Base-by-base conservation (phyloP, 2,888 invertebrate species). In the Harmothoe impar region DNA sequence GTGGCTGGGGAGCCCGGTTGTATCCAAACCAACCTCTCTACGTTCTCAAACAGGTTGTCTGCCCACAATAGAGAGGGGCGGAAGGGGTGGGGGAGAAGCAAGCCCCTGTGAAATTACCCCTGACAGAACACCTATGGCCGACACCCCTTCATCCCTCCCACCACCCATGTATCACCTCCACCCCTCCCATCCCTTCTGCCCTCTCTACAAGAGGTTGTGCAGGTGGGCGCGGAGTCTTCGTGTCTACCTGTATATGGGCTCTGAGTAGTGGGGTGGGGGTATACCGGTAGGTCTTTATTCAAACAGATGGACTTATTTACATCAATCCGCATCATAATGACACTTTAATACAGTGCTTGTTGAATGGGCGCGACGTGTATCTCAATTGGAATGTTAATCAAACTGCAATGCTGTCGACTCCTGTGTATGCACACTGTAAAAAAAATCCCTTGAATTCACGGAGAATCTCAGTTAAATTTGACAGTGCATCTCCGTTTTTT, bases 41-140 rank as follows among this genome's bases (percentile, higher is more conserved):
- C 62, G 62, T 3, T 20, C 62, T 20, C 62, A 43, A 43, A 43
- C 43, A 43, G 43, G 43, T 43, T 43, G 23, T 62, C n/a, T 62
- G 12, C 15, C 62, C 7, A n/a, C 62, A 62, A 20, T 20, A 20
- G 7, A n/a, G 20, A 20, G 23, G 62, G 62, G 62, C 62, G 62
- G 23, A 62, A 20, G 62, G 62, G 62, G 62, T 7, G 72, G 72
- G 72, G 0, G 31, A 29, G 25, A 29, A 72, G 72, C 72, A 25
- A 15, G 15, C 72, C 29, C 29, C 5, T 84, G 84, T 84, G 51
- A 84, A 84, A 84, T 84, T 43, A 43, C 25, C 33, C 33, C n/a
- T 84, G 84, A 84, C 84, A 84, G 84, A 35, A 43, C 25, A 33
- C 43, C 35, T 84, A 84, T 84, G 84, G 43, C n/a, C 33, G 43